phyloP scores from a whole-genome alignment of 2,797 vertebrate species.

The Pangasius djambal region DNA sequence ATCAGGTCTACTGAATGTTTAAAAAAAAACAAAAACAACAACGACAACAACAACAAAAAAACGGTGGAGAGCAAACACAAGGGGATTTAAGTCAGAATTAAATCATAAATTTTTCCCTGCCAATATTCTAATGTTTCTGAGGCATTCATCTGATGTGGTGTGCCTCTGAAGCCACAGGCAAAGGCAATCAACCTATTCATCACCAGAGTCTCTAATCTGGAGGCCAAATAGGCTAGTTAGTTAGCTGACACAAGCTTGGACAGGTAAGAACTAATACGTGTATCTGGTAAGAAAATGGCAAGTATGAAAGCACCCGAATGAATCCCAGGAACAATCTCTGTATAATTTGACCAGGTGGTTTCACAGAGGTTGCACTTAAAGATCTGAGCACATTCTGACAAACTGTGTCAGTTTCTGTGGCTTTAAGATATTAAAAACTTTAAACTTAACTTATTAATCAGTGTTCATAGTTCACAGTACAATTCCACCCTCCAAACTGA shows the following conservation, averaged over 20 bases:
- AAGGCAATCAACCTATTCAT: neutral
- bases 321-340: neutral
- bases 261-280: too few relatives aligned
- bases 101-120: neutral
- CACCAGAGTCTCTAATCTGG: neutral
- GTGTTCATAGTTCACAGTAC: neutral
- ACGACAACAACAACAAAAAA: too few relatives aligned
- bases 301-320: neutral
- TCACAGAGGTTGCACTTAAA: neutral
- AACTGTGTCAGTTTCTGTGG: neutral
- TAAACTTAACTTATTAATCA: neutral
- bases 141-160: neutral
- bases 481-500: neutral
- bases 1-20: neutral
- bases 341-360: neutral
- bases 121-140: neutral
- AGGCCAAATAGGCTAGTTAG: neutral
- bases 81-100: neutral
- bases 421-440: neutral
- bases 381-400: neutral
- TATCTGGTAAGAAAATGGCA: neutral
- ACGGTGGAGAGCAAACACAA: neutral
- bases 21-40: too few relatives aligned
- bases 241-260: neutral
- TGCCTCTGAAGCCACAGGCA: neutral